Percentiles rank a stretch among this genome's conserved stretches.
Conservation (phyloP, 2,888 invertebrate genomes). For the Ormia ochracea region DNA sequence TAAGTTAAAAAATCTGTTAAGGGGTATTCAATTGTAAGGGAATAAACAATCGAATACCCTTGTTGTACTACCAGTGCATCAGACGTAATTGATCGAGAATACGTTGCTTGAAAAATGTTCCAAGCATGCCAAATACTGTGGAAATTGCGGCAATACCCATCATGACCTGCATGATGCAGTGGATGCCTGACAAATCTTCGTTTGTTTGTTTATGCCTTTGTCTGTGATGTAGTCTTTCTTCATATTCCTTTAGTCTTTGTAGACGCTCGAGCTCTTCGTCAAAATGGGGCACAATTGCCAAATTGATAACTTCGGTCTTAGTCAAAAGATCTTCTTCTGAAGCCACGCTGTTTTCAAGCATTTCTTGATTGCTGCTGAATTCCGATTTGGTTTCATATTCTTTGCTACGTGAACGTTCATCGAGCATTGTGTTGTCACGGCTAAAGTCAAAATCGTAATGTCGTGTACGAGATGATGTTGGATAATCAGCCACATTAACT, state of each 20-base stretch:
- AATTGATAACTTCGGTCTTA: slow-evolving; percentile 76
- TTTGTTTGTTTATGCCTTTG: slow-evolving; percentile 73
- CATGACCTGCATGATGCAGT: slow-evolving; percentile 77
- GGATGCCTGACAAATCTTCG: slow-evolving; percentile 76
- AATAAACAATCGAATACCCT: slow-evolving; percentile 69
- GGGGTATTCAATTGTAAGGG: slow-evolving; percentile 66
- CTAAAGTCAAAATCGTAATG: slow-evolving; percentile 76
- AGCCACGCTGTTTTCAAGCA: slow-evolving; percentile 64
- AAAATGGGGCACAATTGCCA: slow-evolving; percentile 77
- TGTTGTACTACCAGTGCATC: slow-evolving; percentile 78
- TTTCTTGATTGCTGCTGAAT: slow-evolving; percentile 61
- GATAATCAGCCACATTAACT: slow-evolving; percentile 74
- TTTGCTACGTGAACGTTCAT: slow-evolving; percentile 71
- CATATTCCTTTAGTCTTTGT: slow-evolving; percentile 72
- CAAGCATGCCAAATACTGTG: slow-evolving; percentile 77
- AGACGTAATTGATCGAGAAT: slow-evolving; percentile 76
- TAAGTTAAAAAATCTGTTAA: slow-evolving; percentile 3
- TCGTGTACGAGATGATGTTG: slow-evolving; percentile 69
- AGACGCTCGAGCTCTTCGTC: slow-evolving; percentile 76
- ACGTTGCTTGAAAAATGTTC: slow-evolving; percentile 77
- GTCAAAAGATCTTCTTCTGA: slow-evolving; percentile 74
- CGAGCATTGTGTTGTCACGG: slow-evolving; percentile 74
- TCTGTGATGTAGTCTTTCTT: slow-evolving; percentile 72
- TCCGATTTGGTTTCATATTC: slow-evolving; percentile 68
- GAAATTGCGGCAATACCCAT: slow-evolving; percentile 77